Evolutionary conservation across 2,888 invertebrate species (phyloP), one percentile per base, ranked within the genome.

Genomic region (Orchestes rusci): DNA sequence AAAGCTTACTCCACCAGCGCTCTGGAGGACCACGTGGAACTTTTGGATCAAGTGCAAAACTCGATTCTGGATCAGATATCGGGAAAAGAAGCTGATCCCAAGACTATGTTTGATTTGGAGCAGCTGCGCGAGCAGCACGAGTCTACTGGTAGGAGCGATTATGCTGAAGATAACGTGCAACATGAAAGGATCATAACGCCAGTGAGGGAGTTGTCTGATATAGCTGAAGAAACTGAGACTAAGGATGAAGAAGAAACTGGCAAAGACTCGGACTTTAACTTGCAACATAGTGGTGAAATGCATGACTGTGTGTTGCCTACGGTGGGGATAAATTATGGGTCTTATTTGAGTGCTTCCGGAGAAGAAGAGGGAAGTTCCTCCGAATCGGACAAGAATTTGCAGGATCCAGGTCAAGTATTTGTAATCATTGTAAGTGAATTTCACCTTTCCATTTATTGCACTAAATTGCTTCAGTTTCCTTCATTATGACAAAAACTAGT

Each of bases 231-330:
- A 16, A 23, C 20, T 2, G 49, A 53, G 13, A 37, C 31, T 16
- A 40, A 48, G 19, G 41, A 46, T 23, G 36, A 42, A 7, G 45
- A 18, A 23, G 10, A 23, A 23, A 23, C 23, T 10, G 7, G 5
- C 10, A 23, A 23, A 23, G 7, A 5, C 23, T 23, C 23, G 5
- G 23, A 23, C 23, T 10, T 23, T 23, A 29, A 61, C 46, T 60
- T 75, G 45, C 52, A 70, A 46, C 72, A 74, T 58, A 70, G 72
- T n/a, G 70, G 75, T 27, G 75, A 76, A 58, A 72, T 73, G 51
- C 75, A 75, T 55, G 75, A 76, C 54, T 60, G 68, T 33, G 53
- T 57, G 17, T 28, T 57, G 18, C 56, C 50, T 30, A 32, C 53
- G 45, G 42, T 23, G 45, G 42, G 2, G 31, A 35, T 4, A n/a